These are phyloP conservation scores for Micronycteris hirsuta DNA, from an alignment of 2,113 vertebrate species.

Conservation along the genomic window DNA sequence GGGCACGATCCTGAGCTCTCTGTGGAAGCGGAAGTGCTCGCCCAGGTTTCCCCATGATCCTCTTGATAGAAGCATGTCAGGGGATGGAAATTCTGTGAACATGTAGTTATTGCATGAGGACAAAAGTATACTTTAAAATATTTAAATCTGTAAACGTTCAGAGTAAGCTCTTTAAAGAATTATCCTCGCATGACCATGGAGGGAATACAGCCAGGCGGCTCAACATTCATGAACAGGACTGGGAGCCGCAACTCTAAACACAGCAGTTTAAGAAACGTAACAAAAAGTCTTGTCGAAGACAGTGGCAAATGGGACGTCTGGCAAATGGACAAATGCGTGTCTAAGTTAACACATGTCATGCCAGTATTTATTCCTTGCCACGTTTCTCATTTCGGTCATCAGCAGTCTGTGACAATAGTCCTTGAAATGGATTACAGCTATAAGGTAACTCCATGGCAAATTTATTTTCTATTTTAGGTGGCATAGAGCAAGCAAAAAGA, in stretches of 20 bases:
- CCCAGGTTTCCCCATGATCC: neutral
- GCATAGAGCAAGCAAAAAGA: neutral
- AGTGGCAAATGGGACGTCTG: neutral
- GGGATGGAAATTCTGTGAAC: neutral
- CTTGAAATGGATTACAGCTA: neutral
- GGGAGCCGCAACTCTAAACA: neutral
- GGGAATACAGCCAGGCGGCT: neutral
- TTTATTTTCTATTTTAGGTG: neutral
- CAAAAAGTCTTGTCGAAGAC: neutral
- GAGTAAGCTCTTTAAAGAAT: neutral
- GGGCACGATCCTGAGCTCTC: too few species aligned
- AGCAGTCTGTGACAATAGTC: neutral
- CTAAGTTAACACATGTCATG: neutral
- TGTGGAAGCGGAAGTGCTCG: neutral
- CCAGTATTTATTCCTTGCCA: neutral
- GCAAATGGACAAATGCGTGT: neutral
- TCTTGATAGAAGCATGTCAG: neutral
- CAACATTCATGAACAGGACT: neutral
- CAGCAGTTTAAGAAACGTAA: neutral
- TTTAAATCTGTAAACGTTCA: neutral
- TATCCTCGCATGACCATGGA: neutral
- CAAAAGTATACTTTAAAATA: neutral
- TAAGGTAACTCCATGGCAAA: neutral
- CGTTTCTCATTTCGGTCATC: neutral
- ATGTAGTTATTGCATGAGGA: neutral